phyloP scores from a whole-genome alignment of 2,113 vertebrate species.

The Meleagris gallopavo region DNA sequence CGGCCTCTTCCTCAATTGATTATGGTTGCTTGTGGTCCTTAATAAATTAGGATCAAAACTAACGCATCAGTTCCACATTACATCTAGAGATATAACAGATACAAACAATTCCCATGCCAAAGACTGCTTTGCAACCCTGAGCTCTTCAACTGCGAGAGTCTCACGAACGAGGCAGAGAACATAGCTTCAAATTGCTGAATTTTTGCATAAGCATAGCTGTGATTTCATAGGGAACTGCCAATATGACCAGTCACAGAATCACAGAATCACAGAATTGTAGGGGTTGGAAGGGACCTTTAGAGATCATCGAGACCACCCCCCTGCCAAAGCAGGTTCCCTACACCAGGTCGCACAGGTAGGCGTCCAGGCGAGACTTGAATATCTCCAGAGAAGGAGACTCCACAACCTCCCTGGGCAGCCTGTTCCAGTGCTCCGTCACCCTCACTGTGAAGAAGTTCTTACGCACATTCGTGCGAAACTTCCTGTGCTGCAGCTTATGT shows the following conservation, averaged over 20 bases:
- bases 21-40: not conserved
- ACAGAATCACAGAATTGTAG: too few species aligned
- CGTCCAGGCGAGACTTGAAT: too few species aligned
- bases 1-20: not conserved
- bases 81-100: not conserved
- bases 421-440: too few species aligned
- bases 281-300: too few species aligned
- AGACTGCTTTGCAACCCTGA: not conserved
- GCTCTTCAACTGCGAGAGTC: not conserved
- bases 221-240: not conserved
- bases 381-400: too few species aligned
- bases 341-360: too few species aligned
- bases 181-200: not conserved
- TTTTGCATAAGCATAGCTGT: not conserved
- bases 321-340: too few species aligned
- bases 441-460: too few species aligned
- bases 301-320: too few species aligned
- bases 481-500: too few species aligned
- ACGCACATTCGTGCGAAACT: too few species aligned
- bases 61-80: not conserved
- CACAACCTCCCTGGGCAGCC: too few species aligned
- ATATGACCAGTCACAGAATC: not conserved
- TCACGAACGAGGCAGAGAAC: not conserved
- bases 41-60: not conserved
- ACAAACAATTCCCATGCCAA: not conserved